These are phyloP conservation scores for Epizoanthus scotinus DNA, from an alignment of 92 coral and sea anemone genomes.

Conservation along the genomic window DNA sequence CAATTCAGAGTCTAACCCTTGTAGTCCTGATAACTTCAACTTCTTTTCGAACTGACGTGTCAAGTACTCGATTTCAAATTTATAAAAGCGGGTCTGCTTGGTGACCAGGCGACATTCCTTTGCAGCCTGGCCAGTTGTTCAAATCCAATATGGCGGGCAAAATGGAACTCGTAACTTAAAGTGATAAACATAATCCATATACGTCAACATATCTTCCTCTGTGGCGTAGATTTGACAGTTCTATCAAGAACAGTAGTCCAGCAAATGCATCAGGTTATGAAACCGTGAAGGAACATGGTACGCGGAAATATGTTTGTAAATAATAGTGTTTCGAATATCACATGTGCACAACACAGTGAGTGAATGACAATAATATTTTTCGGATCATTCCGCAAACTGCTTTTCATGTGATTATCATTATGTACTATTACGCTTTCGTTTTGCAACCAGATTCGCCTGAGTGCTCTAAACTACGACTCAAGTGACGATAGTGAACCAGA, in stretches of 20 bases:
- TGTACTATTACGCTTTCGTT: not conserved
- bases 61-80: too few relatives aligned
- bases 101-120: conserved; percentile 20
- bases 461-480: conserved; percentile 94
- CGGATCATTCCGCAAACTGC: too few relatives aligned
- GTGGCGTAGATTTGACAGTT: too few relatives aligned
- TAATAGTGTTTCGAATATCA: too few relatives aligned
- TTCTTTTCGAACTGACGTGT: conserved; percentile 9
- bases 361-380: too few relatives aligned
- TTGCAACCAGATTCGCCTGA: conserved; percentile 73
- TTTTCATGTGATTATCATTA: too few relatives aligned
- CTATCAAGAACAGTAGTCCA: too few relatives aligned
- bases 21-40: too few relatives aligned
- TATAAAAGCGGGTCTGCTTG: conserved; percentile 7
- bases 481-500: conserved; percentile 97
- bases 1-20: not conserved
- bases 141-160: conserved; percentile 26
- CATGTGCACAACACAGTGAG: too few relatives aligned
- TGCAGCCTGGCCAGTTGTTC: conserved; percentile 26
- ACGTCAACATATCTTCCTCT: not conserved
- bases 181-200: not conserved
- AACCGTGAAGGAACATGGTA: too few relatives aligned
- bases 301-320: too few relatives aligned
- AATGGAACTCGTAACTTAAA: conserved; percentile 10
- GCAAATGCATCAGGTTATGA: too few relatives aligned